Evolutionary conservation across 2,113 vertebrate genomes (phyloP).

Genomic region (Bos taurus): DNA sequence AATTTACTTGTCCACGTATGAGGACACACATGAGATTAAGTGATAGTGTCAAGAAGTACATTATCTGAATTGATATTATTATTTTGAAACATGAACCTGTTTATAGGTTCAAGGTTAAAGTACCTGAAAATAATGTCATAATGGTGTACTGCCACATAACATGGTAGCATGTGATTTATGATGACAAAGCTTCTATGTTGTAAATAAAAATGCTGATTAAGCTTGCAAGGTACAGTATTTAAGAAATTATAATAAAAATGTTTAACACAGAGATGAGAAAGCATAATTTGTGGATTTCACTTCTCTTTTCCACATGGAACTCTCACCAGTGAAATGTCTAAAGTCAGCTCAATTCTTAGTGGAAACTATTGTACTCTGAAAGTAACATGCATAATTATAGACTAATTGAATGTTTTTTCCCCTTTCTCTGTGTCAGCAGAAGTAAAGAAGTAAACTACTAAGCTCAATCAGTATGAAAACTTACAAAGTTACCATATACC

Average conservation of each 20-base stretch:
- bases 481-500: background rate
- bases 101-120: slow-evolving; percentile 1
- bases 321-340: background rate
- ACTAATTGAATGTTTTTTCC: background rate
- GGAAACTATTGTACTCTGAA: background rate
- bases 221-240: background rate
- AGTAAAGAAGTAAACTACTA: background rate
- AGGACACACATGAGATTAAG: background rate
- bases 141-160: background rate
- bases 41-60: background rate
- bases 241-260: background rate
- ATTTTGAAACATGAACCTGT: background rate
- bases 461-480: background rate
- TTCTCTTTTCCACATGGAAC: background rate
- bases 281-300: background rate
- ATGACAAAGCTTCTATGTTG: background rate
- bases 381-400: background rate
- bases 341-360: background rate
- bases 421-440: background rate
- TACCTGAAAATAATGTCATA: background rate
- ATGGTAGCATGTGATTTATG: background rate
- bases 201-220: slow-evolving; percentile 15
- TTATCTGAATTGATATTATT: background rate
- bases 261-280: background rate
- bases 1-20: background rate